phyloP scores from a whole-genome alignment of 2,888 invertebrate species.

The Agonopterix heracliana region DNA sequence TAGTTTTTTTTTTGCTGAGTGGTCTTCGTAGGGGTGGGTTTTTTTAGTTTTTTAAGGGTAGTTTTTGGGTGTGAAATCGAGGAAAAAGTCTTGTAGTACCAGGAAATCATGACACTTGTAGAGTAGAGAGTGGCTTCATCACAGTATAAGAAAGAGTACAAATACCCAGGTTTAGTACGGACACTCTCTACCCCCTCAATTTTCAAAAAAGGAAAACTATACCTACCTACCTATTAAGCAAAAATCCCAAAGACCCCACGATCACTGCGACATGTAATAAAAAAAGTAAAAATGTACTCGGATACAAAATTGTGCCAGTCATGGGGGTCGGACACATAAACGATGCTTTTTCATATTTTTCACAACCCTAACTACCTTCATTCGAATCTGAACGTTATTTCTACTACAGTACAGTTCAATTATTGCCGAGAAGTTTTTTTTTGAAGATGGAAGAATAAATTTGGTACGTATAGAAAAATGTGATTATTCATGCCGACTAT shows the following conservation, averaged over 20 bases:
- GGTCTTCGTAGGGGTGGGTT: no score
- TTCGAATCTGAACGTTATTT: conserved; percentile 47
- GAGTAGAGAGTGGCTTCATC: no score
- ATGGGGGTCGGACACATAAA: conserved; percentile 46
- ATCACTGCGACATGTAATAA: conserved; percentile 28
- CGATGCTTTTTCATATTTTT: conserved; percentile 62
- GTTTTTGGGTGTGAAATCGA: no score
- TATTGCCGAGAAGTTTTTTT: not conserved
- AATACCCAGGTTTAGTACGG: no score
- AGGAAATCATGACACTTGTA: no score
- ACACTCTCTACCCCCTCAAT: no score
- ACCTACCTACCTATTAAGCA: not conserved
- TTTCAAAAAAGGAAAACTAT: not conserved
- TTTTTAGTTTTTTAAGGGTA: no score
- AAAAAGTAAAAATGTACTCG: conserved; percentile 55
- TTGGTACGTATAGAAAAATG: conserved; percentile 72
- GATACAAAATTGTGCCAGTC: conserved; percentile 70
- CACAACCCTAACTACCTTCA: conserved; percentile 48
- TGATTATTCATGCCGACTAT: conserved; percentile 72
- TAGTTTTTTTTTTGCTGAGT: not conserved
- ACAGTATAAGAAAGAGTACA: no score
- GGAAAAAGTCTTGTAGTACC: no score
- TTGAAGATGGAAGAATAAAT: conserved; percentile 38
- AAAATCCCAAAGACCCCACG: conserved; percentile 18
- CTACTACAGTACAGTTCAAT: not conserved